Base-by-base conservation (phyloP, 1,140 invertebrate genomes). In the Ostrea edulis region DNA sequence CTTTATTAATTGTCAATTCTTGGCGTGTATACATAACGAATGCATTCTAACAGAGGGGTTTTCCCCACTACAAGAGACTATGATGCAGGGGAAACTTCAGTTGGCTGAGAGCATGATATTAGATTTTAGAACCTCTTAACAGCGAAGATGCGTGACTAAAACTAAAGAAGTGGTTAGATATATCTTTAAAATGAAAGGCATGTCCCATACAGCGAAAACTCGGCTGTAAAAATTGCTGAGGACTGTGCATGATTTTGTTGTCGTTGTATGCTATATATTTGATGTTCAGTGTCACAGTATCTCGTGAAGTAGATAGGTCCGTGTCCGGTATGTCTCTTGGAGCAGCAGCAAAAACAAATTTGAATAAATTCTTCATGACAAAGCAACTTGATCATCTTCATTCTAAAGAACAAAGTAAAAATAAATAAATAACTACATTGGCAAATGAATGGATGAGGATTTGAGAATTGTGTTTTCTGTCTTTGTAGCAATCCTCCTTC, bases 401-500 rank as follows among this genome's bases (percentile, higher is more conserved):
- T 62, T 17, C 5, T 44, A 44, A 44, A 62, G 17, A 62, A 20
- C 14, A 62, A 62, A 17, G 9, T 12, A 17, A 58, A 20, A 58
- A 58, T 12, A 58, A 58, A 58, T 9, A 20, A 58, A 17, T 58
- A 20, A 58, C 55, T 58, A 17, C 20, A 17, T 58, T 20, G 55
- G 55, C 55, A 58, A 9, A 20, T 44, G 35, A 44, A 44, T 17
- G 14, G n/a, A 62, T 62, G 5, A 62, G 20, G 55, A 62, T n/a
- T 62, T 0, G 5, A 20, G 7, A 62, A 62, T 62, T 62, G 17
- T n/a, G 55, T 20, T 20, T 62, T 62, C 55, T 62, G 4, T n/a
- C n/a, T 35, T 90, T 90, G 14, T 88, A 94, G 93, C 90, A 90
- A 89, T 91, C 93, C 0, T 92, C 89, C 51, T 89, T 92, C 62